Conservation (phyloP, 2,797 vertebrate species). For the Ctenopoma multispine region DNA sequence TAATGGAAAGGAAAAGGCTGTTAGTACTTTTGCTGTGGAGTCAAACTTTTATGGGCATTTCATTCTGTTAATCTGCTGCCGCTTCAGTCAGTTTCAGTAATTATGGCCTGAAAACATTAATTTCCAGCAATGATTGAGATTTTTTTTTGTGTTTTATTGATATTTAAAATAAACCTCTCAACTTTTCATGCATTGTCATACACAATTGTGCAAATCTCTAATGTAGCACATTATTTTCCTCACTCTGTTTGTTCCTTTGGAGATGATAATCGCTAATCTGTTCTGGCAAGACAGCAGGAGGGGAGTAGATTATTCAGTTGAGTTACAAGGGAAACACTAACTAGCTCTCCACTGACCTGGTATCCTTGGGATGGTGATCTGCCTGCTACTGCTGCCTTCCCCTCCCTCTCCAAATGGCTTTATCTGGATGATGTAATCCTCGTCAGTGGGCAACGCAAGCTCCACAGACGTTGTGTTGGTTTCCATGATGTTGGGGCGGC, state of each 20-base stretch:
- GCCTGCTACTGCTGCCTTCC: constrained; percentile 94
- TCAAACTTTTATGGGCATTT: constrained; percentile 11
- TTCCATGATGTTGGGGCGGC: constrained; percentile 91
- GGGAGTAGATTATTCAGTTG: constrained; percentile 34
- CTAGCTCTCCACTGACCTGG: constrained; percentile 79
- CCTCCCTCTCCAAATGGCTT: constrained; percentile 96
- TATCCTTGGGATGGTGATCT: constrained; percentile 95
- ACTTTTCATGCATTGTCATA: constrained; percentile 28
- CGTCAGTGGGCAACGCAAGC: constrained; percentile 91
- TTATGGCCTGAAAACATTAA: constrained; percentile 30
- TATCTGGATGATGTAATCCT: constrained; percentile 96
- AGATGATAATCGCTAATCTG: constrained; percentile 43
- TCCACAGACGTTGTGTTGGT: constrained; percentile 97
- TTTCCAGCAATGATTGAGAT: constrained; percentile 15
- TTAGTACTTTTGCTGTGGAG: constrained; percentile 21
- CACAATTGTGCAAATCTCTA: constrained; percentile 37
- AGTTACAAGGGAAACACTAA: constrained; percentile 37
- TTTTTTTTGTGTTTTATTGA: constrained; percentile 13
- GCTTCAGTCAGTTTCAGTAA: constrained; percentile 5
- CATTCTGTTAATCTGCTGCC: neutral
- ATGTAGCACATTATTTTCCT: constrained; percentile 37
- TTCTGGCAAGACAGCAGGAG: constrained; percentile 26
- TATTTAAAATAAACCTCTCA: constrained; percentile 26
- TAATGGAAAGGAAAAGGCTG: constrained; percentile 43
- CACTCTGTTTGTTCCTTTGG: constrained; percentile 29